Percentiles rank a stretch among this genome's conserved stretches.
Evolutionary conservation across 2,797 vertebrate species (phyloP).

Genomic region (Melanotaenia trifasciata): DNA sequence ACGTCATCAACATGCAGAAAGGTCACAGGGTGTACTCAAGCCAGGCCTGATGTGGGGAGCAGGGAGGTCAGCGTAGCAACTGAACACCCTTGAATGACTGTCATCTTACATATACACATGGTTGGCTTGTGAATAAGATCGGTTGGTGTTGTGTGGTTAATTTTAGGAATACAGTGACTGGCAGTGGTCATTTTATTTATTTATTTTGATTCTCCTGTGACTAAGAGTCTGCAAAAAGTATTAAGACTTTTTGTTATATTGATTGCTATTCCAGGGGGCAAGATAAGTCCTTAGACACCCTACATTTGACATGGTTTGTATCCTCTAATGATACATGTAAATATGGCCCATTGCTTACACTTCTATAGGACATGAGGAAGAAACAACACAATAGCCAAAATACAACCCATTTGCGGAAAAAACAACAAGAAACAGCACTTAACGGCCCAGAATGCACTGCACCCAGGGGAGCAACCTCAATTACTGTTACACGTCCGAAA

Average conservation of each 20-base stretch:
- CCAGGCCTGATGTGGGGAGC: conserved; percentile 64
- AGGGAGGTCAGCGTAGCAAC: conserved; percentile 66
- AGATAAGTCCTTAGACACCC: conserved; percentile 76
- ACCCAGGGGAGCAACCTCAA: conserved; percentile 88
- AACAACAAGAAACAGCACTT: conserved; percentile 92
- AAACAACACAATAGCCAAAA: conserved; percentile 88
- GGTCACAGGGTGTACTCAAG: conserved; percentile 72
- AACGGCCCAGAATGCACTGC: conserved; percentile 87
- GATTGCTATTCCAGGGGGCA: conserved; percentile 78
- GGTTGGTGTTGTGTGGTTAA: neutral
- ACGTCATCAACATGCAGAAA: conserved; percentile 77
- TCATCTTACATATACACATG: conserved; percentile 34
- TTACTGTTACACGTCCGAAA: conserved; percentile 86
- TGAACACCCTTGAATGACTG: conserved; percentile 64
- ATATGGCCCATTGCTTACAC: conserved; percentile 77
- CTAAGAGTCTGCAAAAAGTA: conserved; percentile 49
- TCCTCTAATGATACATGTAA: conserved; percentile 83
- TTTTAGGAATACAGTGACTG: conserved; percentile 28
- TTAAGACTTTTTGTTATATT: conserved; percentile 75
- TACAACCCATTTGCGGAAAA: conserved; percentile 86
- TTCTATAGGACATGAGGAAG: conserved; percentile 73
- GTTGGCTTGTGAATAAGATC: conserved; percentile 14
- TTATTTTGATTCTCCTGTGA: conserved; percentile 56
- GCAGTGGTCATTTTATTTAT: conserved; percentile 24
- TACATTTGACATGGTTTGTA: conserved; percentile 62